Percentiles rank a stretch among this genome's conserved stretches.
Evolutionary conservation across 2,113 vertebrate species (phyloP).

Genomic region (Carollia perspicillata): DNA sequence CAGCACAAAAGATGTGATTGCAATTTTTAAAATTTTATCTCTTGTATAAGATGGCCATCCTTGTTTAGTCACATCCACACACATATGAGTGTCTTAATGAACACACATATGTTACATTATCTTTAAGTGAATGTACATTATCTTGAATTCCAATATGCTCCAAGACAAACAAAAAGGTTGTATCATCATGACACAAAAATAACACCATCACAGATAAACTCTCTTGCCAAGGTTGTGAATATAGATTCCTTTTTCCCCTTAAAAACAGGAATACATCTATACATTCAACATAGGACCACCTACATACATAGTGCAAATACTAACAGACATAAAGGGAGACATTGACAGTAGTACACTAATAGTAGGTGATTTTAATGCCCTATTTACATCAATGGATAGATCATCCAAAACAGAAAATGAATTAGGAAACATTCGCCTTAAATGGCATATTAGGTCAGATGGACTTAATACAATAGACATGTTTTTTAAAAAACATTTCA

Average conservation of each 20-base stretch:
- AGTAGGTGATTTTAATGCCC: too few species aligned
- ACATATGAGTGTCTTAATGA: slow-evolving; percentile 73
- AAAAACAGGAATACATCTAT: neutral
- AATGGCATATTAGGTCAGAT: neutral
- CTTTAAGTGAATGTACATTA: too few species aligned
- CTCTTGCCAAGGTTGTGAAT: neutral
- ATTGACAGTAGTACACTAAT: too few species aligned
- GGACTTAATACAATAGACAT: too few species aligned
- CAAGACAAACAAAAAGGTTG: slow-evolving; percentile 31
- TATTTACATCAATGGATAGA: neutral
- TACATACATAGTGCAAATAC: neutral
- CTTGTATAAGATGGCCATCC: slow-evolving; percentile 74
- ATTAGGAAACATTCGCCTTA: neutral
- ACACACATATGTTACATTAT: slow-evolving; percentile 67
- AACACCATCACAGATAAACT: neutral
- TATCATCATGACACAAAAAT: neutral
- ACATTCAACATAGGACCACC: neutral
- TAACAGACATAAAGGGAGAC: too few species aligned
- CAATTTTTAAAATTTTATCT: slow-evolving; percentile 55
- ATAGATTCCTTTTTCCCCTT: neutral
- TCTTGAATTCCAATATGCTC: neutral
- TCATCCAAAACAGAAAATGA: neutral
- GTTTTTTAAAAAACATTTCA: neutral
- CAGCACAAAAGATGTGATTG: slow-evolving; percentile 43
- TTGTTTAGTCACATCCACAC: slow-evolving; percentile 76